Evolutionary conservation across 2,797 vertebrate species (phyloP).

Genomic region (Florisuga fusca): DNA sequence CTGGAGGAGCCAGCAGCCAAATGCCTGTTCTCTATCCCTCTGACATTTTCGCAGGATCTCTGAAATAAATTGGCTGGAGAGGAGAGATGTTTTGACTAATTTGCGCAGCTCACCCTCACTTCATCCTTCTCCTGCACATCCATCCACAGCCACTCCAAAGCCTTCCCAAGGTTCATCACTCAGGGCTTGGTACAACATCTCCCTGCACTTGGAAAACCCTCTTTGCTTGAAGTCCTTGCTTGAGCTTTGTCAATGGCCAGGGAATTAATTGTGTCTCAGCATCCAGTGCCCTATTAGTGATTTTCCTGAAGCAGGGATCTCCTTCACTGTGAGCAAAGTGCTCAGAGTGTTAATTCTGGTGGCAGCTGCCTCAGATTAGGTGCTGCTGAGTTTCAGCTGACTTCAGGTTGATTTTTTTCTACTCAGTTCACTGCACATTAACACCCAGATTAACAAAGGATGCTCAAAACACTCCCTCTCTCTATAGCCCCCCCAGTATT

Average conservation of each 20-base stretch:
- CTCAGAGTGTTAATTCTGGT: neutral
- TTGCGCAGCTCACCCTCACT: constrained; percentile 15
- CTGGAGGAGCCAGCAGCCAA: neutral
- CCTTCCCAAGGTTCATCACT: constrained; percentile 12
- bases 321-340: neutral
- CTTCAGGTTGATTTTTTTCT: neutral
- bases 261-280: neutral
- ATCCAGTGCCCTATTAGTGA: neutral
- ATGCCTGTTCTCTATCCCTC: neutral
- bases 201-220: neutral
- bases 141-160: constrained; percentile 24
- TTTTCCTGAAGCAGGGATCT: neutral
- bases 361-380: neutral
- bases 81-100: neutral
- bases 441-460: neutral
- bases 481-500: neutral
- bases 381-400: neutral
- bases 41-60: neutral
- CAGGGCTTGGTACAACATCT: neutral
- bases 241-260: neutral
- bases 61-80: constrained; percentile 18
- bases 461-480: neutral
- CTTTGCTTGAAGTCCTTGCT: neutral
- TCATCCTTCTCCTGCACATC: neutral
- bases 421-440: neutral